Base-by-base conservation (phyloP, 2,113 vertebrate species). In the Hymenochirus boettgeri region DNA sequence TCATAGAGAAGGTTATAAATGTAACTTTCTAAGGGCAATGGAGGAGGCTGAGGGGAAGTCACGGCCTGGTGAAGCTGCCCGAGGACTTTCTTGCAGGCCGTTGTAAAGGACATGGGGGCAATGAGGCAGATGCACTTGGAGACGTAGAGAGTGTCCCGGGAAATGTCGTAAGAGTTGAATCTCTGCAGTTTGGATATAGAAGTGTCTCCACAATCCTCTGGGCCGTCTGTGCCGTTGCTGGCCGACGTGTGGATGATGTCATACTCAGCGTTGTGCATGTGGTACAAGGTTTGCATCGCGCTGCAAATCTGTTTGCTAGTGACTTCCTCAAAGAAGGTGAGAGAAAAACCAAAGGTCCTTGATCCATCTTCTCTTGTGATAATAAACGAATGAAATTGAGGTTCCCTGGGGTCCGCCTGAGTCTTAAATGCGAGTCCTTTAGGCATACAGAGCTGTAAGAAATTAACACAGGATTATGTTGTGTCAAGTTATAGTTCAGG, bases 261-360 rank as follows among this genome's bases (percentile, higher is more conserved):
- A 60, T 94, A 97, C 71, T 98, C 96, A 19, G 94, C 96, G 8
- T 98, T 98, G 89, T 98, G 96, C 96, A 99, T 99, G 75, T 98
- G 95, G 79, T 99, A 99, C 53, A 99, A 86, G 0, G 96, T 99
- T 87, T 99, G 96, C 96, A 99, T 99, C 51, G 96, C 96, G 51
- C 92, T 96, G 87, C 96, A 97, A 85, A 99, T 99, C 89, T 98
- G 96, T 80, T 95, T 95, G 80, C 96, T 98, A 76, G 94, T 95
- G 85, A 99, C 96, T 73, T 98, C 96, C 81, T 99, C 96, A 53
- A 92, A 98, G 87, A 99, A 99, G 0, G 96, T 99, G 78, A 98
- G 94, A 29, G 96, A 89, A 70, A 97, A 99, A 63, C 96, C 96
- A 60, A 97, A 98, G 62, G 96, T 97, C 73, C 96, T 90, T 13